A percentile compares a stretch with the other conserved stretches of the same genome.
Conservation (phyloP, 2,888 invertebrate genomes). For the Diarsia dahlii region DNA sequence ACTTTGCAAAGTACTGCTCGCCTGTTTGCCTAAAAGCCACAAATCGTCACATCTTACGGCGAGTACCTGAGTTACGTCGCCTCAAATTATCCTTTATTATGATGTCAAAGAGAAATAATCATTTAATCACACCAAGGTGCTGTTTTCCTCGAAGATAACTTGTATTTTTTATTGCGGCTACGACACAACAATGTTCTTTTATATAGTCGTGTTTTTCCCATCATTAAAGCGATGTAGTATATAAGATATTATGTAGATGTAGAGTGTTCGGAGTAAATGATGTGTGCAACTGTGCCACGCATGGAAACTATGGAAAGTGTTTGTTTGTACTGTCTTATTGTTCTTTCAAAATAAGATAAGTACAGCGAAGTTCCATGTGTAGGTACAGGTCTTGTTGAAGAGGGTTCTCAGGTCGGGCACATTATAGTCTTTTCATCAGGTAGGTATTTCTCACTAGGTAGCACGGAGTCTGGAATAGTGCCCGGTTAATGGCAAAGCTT, state of each 20-base stretch:
- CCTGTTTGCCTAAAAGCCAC: neutral
- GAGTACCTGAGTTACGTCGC: neutral
- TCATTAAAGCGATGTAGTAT: slow-evolving; percentile 44
- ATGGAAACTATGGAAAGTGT: slow-evolving; percentile 39
- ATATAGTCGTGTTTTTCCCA: slow-evolving; percentile 45
- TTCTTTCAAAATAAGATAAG: slow-evolving; percentile 5
- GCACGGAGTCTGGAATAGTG: neutral
- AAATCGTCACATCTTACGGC: neutral
- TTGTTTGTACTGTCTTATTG: neutral
- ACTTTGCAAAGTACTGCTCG: no score
- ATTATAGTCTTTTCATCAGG: neutral
- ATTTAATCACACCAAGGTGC: neutral
- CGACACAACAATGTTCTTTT: slow-evolving; percentile 41
- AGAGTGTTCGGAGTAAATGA: slow-evolving; percentile 16
- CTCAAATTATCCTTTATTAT: slow-evolving; percentile 26
- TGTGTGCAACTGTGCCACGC: slow-evolving; percentile 22
- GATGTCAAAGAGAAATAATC: slow-evolving; percentile 20
- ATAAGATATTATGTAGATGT: slow-evolving; percentile 35
- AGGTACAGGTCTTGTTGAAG: no score
- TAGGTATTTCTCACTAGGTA: neutral
- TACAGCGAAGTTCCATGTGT: neutral
- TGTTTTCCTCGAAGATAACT: slow-evolving; percentile 31
- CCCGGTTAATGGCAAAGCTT: neutral
- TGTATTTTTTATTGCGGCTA: slow-evolving; percentile 29
- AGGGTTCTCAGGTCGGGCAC: neutral